These are phyloP conservation scores for Astreopora myriophthalma DNA, from an alignment of 64 coral and sea anemone species.

Conservation along the genomic window DNA sequence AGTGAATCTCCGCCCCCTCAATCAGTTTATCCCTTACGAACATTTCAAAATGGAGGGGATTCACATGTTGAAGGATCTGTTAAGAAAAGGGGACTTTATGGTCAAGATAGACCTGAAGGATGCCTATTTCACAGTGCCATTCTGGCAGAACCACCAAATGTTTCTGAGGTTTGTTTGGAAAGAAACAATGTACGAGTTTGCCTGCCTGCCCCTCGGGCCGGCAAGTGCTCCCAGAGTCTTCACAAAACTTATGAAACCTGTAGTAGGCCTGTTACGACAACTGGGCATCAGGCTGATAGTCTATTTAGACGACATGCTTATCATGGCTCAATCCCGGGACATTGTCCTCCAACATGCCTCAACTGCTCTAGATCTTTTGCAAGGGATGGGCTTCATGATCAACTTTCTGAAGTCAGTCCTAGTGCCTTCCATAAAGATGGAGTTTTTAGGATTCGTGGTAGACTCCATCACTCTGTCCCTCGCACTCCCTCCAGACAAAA, in stretches of 20 bases:
- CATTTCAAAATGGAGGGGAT: conserved; percentile 76
- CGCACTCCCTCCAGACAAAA: conserved; percentile 49
- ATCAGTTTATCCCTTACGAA: conserved; percentile 64
- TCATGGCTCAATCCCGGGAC: conserved; percentile 5
- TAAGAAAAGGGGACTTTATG: conserved; percentile 69
- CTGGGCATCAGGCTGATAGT: conserved; percentile 32
- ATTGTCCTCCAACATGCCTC: conserved; percentile 31
- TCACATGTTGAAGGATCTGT: conserved; percentile 59
- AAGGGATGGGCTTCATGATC: conserved; percentile 52
- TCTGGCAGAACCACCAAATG: conserved; percentile 41
- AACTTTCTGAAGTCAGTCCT: conserved; percentile 30
- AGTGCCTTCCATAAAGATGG: conserved; percentile 47
- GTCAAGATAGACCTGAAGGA: conserved; percentile 59
- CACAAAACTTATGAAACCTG: conserved; percentile 60
- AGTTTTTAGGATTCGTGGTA: conserved; percentile 54
- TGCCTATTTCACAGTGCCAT: conserved; percentile 28
- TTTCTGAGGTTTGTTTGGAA: conserved; percentile 47
- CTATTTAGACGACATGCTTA: conserved; percentile 47
- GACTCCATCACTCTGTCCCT: conserved; percentile 43
- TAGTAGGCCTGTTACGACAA: conserved; percentile 24
- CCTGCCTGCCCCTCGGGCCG: conserved; percentile 24
- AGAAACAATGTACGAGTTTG: conserved; percentile 48
- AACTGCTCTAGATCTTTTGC: conserved; percentile 29
- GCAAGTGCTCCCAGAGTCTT: conserved; percentile 57
- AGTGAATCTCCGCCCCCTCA: conserved; percentile 46